These are phyloP conservation scores for Diplodus sargus DNA, from an alignment of 2,797 vertebrate genomes.

Conservation along the genomic window DNA sequence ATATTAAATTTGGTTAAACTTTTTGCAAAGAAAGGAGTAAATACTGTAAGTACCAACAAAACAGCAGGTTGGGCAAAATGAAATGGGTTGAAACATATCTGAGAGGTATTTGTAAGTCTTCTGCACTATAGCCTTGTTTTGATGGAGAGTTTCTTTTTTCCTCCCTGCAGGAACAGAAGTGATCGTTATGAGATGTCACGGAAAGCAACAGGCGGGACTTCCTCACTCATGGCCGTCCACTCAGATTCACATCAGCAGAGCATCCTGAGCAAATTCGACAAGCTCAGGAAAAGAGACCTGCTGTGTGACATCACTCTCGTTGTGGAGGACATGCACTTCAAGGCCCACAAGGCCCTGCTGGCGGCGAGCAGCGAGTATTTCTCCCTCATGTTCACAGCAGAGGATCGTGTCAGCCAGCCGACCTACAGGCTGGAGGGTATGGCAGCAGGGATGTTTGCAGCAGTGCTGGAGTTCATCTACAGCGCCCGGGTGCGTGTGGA, in stretches of 20 bases:
- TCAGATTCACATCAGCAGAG: conserved; percentile 90
- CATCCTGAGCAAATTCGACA: conserved; percentile 90
- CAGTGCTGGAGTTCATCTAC: conserved; percentile 95
- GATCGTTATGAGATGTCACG: conserved; percentile 82
- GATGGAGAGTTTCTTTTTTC: background rate
- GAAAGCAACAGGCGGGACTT: conserved; percentile 9
- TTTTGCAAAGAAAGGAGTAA: too few relatives aligned
- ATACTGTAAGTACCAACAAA: too few relatives aligned
- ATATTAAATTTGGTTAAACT: too few relatives aligned
- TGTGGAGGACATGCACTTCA: conserved; percentile 92
- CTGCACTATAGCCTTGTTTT: background rate
- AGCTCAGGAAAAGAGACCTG: conserved; percentile 89
- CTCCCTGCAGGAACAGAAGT: conserved; percentile 14
- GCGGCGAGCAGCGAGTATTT: conserved; percentile 97
- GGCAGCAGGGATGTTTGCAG: conserved; percentile 86
- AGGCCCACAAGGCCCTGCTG: conserved; percentile 94
- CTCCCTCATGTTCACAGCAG: conserved; percentile 91
- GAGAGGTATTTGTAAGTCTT: too few relatives aligned
- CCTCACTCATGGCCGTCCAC: conserved; percentile 79
- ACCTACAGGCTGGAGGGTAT: conserved; percentile 90
- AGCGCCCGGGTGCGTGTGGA: conserved; percentile 89
- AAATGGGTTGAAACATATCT: too few relatives aligned
- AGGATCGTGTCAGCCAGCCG: conserved; percentile 84
- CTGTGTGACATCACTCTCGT: conserved; percentile 96
- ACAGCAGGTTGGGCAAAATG: too few relatives aligned